These are phyloP conservation scores for Egretta garzetta DNA, from an alignment of 2,113 vertebrate genomes.

Conservation along the genomic window DNA sequence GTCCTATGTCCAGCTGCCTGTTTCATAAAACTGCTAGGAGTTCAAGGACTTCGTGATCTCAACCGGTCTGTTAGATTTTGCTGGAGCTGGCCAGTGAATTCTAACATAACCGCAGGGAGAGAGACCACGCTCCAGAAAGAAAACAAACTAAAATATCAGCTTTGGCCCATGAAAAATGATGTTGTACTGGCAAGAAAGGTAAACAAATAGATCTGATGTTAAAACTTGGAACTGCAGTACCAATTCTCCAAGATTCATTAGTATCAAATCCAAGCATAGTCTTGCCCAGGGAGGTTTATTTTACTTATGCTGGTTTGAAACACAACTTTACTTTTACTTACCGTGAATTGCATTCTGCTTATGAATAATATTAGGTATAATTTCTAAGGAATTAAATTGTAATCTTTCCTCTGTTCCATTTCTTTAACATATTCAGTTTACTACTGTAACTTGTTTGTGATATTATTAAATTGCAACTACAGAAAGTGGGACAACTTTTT, in stretches of 20 bases:
- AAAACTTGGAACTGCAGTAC: background rate
- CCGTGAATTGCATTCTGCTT: background rate
- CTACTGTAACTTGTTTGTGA: background rate
- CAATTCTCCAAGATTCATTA: background rate
- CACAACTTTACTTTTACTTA: background rate
- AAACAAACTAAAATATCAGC: background rate
- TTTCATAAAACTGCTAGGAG: background rate
- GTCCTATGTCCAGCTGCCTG: background rate
- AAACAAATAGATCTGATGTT: background rate
- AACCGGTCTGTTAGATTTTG: background rate
- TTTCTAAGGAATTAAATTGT: conserved; percentile 25
- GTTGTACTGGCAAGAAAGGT: background rate
- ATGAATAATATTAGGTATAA: background rate
- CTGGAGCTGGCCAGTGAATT: background rate
- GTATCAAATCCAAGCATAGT: background rate
- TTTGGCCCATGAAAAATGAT: background rate
- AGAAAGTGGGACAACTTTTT: conserved; percentile 57
- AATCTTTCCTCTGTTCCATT: background rate
- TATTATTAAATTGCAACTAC: background rate
- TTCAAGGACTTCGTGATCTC: background rate
- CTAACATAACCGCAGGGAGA: background rate
- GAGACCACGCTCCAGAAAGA: background rate
- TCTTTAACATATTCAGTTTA: background rate
- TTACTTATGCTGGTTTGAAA: background rate
- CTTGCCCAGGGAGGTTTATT: background rate